phyloP scores from a whole-genome alignment of 2,888 invertebrate genomes.

The Seira ritae region DNA sequence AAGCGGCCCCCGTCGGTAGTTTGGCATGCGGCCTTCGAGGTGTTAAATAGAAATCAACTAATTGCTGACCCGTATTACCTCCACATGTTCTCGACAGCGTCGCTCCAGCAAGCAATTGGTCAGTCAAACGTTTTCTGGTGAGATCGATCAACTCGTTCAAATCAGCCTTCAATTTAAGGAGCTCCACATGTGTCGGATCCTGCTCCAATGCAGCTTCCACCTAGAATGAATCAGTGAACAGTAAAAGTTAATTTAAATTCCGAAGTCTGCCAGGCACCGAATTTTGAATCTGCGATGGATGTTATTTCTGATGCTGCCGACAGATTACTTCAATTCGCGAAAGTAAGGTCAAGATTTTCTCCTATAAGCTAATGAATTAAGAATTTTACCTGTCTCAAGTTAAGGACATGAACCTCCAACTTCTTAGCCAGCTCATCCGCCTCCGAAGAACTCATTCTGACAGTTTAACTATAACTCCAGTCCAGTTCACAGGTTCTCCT shows the following conservation, averaged over 20 bases:
- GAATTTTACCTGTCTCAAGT: constrained; percentile 30
- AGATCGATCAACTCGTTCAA: constrained; percentile 44
- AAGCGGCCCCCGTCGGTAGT: no score
- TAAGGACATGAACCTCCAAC: constrained; percentile 26
- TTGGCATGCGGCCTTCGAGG: no score
- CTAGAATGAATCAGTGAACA: no score
- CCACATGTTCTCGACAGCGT: neutral
- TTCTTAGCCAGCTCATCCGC: constrained; percentile 24
- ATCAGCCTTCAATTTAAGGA: constrained; percentile 40
- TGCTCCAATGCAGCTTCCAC: constrained; percentile 32
- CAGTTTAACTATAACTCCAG: neutral
- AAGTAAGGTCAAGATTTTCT: neutral
- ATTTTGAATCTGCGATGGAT: constrained; percentile 30
- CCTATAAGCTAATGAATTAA: neutral
- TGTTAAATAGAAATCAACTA: neutral
- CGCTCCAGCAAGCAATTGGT: neutral
- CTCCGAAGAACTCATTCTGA: neutral
- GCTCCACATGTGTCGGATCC: constrained; percentile 36
- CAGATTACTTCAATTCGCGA: neutral
- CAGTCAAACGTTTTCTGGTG: constrained; percentile 16
- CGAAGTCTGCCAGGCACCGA: no score
- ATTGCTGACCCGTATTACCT: neutral
- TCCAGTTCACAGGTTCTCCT: neutral
- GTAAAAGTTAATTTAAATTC: no score
- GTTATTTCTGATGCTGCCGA: neutral